Conservation (phyloP, 2,888 invertebrate genomes). For the Spicauda simplicius region DNA sequence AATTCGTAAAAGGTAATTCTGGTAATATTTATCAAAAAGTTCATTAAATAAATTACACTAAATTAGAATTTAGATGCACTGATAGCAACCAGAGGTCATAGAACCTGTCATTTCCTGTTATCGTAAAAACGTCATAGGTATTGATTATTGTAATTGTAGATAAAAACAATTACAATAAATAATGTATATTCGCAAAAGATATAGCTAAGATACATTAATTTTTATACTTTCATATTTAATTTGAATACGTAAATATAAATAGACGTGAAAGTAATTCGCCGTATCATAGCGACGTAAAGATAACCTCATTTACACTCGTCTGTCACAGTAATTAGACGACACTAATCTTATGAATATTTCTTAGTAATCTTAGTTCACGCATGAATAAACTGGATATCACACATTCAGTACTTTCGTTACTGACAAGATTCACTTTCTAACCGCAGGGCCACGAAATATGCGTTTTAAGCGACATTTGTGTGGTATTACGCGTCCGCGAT, state of each 20-base stretch:
- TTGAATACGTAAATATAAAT: not conserved
- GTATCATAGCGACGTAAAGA: not conserved
- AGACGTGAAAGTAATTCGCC: not conserved
- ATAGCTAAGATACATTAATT: not conserved
- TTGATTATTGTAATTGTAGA: no score
- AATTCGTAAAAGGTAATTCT: no score
- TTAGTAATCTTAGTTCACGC: slow-evolving; percentile 11
- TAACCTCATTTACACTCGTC: slow-evolving; percentile 10
- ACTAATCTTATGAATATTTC: slow-evolving; percentile 19
- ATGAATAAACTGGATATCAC: slow-evolving; percentile 23
- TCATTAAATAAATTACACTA: no score
- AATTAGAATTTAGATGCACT: no score
- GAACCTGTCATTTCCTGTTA: no score
- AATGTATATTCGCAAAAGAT: not conserved
- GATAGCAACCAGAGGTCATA: no score
- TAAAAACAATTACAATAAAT: no score
- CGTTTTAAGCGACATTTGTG: no score
- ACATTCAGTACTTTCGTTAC: slow-evolving; percentile 56
- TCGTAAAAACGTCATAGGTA: no score
- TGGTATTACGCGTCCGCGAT: no score
- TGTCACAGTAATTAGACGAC: slow-evolving; percentile 20
- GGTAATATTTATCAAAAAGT: no score
- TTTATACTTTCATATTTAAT: not conserved
- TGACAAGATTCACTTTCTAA: slow-evolving; percentile 61
- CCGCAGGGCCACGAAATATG: slow-evolving; percentile 37